Evolutionary conservation across 2,888 invertebrate species (phyloP), one percentile per base, ranked within the genome.

Genomic region (Tipula unca): DNA sequence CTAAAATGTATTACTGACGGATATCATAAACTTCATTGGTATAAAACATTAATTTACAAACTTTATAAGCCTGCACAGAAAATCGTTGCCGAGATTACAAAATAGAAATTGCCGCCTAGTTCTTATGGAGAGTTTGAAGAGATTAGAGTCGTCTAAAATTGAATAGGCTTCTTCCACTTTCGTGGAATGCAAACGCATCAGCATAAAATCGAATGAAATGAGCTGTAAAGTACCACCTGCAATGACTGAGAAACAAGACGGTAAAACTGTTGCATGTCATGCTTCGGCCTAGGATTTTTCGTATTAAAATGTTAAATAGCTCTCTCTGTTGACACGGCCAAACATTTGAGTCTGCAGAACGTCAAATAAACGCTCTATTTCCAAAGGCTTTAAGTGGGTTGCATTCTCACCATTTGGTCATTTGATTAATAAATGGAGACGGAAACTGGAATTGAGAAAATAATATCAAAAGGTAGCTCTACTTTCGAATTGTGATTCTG

Each of bases 341-440:
- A 89, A 39, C 91, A 91, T 88, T 87, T 91, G 54, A 87, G 0
- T 87, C 87, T 48, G 85, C 87, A 2, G 88, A 89, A 83, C 87
- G 88, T 3, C 89, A 90, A 39, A 90, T 92, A 82, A 93, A 93
- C 87, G 90, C 90, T 85, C 88, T 93, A 32, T 91, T 92, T 90
- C 88, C 89, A 85, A 91, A 90, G 88, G 92, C 92, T 1, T 86
- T 92, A 89, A 91, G 29, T 91, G 91, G 87, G 90, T 93, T 29
- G 92, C 92, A 0, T 93, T 93, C 87, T 88, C 93, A n/a, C 93
- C 93, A 0, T 93, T 92, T 87, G 93, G 92, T n/a, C 91, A 92
- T 48, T 88, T 93, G 86, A 90, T 93, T 88, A 93, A 94, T 87
- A 90, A 91, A 86, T 94, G 93, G 92, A 90, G 93, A 14, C 93